Conservation (phyloP, 2,888 invertebrate species). For the Petrophora chlorosata region DNA sequence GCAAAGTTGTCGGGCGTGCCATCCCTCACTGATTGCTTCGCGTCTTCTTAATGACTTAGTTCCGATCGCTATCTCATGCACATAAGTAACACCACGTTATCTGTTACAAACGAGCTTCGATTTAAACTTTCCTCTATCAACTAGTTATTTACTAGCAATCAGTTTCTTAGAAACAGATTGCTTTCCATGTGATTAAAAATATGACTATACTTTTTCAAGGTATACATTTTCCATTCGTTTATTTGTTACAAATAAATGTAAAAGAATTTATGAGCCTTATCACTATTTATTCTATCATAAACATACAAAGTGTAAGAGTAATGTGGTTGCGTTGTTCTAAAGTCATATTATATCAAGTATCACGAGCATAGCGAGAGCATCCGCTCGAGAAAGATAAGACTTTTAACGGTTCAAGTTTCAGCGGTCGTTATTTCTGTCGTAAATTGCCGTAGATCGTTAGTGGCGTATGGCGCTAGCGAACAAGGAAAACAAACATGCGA, state of each 20-base stretch:
- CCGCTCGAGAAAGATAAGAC: constrained; percentile 56
- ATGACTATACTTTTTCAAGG: not conserved
- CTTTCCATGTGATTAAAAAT: constrained; percentile 1
- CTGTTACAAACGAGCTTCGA: constrained; percentile 30
- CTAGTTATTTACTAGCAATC: constrained; percentile 18
- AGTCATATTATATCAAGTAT: constrained; percentile 34
- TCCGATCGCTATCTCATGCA: constrained; percentile 45
- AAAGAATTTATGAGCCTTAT: constrained; percentile 7
- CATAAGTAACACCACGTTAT: constrained; percentile 48
- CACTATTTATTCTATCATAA: constrained; percentile 13
- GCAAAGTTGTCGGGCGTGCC: constrained; percentile 54
- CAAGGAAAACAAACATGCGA: constrained; percentile 57
- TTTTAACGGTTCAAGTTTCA: constrained; percentile 59
- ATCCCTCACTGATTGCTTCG: constrained; percentile 56
- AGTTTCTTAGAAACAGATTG: constrained; percentile 6
- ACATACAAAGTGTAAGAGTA: constrained; percentile 31
- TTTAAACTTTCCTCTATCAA: constrained; percentile 35
- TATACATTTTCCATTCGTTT: not conserved
- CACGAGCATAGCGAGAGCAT: constrained; percentile 36
- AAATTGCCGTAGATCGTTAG: constrained; percentile 62
- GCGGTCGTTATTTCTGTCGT: constrained; percentile 59
- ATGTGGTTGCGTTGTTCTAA: constrained; percentile 40
- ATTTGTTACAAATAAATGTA: constrained; percentile 7
- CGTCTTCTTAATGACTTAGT: constrained; percentile 56
- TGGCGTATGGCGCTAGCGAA: constrained; percentile 46